Base-by-base conservation (phyloP, 2,888 invertebrate genomes). In the Drosophila longiperda region DNA sequence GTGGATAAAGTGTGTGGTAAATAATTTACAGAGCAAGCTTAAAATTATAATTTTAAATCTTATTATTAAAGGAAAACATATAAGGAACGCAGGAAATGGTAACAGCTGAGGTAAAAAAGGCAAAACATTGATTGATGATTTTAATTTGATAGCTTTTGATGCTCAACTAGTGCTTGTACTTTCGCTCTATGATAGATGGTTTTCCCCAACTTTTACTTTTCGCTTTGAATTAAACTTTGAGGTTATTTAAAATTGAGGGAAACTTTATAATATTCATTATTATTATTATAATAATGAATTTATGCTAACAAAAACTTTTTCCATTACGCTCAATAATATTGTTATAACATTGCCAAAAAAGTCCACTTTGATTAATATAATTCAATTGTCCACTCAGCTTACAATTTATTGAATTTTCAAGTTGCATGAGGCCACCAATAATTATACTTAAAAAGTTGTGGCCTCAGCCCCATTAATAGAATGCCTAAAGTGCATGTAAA, bases 51-150 rank as follows among this genome's bases (percentile, higher is more conserved):
- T 33, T 75, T 61, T 17, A 49, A 45, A 45, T 53, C 23, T 29
- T 53, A 11, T 34, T 12, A 49, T 53, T 40, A 23, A 40, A 11
- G 3, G n/a, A 20, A 50, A 55, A n/a, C 26, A 12, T 33, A 45
- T 33, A n/a, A 20, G 1, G 40, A 11, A 29, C 23, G 5, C 5
- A 1, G 20, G n/a, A 57, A 45, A 52, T 38, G 29, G 55, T n/a
- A 65, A n/a, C 45, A 65, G 72, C 50, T 66, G 57, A 52, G 57
- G 38, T 26, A 26, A 45, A 38, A 49, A 34, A 23, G 48, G 45
- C 48, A 20, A 55, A 68, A 55, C 63, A 61, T 84, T 84, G 84
- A 84, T 84, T 87, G 84, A 89, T 84, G 72, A 57, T 66, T 78
- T 89, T 65, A 76, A 87, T 82, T 89, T 87, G 55, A 72, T 63